Conservation (phyloP, 2,888 invertebrate species). For the Lathronympha strigana region DNA sequence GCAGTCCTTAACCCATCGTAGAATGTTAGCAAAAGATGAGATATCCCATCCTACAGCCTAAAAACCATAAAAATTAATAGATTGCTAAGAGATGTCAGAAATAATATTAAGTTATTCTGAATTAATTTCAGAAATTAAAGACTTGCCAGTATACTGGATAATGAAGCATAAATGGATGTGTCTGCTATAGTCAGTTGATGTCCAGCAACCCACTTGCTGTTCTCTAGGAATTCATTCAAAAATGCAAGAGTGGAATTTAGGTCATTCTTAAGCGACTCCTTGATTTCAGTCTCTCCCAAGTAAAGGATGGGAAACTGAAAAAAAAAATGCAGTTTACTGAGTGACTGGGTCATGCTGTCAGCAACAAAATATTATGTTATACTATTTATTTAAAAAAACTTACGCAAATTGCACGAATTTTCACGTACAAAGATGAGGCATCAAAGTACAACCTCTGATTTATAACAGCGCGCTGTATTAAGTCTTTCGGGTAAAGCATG, state of each 20-base stretch:
- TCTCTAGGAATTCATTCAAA: slow-evolving; percentile 83
- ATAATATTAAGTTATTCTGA: too few relatives aligned
- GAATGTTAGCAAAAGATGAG: slow-evolving; percentile 81
- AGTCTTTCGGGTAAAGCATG: slow-evolving; percentile 85
- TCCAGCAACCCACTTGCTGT: slow-evolving; percentile 85
- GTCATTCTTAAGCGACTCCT: slow-evolving; percentile 78
- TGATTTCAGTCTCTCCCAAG: slow-evolving; percentile 82
- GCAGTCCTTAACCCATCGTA: slow-evolving; percentile 85
- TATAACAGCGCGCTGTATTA: slow-evolving; percentile 82
- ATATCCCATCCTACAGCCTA: slow-evolving; percentile 86
- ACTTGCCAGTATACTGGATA: slow-evolving; percentile 83
- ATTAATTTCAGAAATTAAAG: too few relatives aligned
- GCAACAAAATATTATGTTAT: too few relatives aligned
- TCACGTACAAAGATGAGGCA: slow-evolving; percentile 85
- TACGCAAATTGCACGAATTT: slow-evolving; percentile 86
- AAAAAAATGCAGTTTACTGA: slow-evolving; percentile 43
- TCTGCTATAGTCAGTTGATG: slow-evolving; percentile 86
- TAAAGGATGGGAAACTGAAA: slow-evolving; percentile 85
- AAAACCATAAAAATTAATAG: slow-evolving; percentile 46
- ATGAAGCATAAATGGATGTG: slow-evolving; percentile 82
- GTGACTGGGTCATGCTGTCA: too few relatives aligned
- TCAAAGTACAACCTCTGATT: slow-evolving; percentile 87
- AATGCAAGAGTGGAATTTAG: slow-evolving; percentile 85
- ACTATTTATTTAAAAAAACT: slow-evolving; percentile 54
- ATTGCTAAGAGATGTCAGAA: too few relatives aligned